Conservation (phyloP, 2,888 invertebrate genomes). For the Pseudococcus jackbeardsleyi region DNA sequence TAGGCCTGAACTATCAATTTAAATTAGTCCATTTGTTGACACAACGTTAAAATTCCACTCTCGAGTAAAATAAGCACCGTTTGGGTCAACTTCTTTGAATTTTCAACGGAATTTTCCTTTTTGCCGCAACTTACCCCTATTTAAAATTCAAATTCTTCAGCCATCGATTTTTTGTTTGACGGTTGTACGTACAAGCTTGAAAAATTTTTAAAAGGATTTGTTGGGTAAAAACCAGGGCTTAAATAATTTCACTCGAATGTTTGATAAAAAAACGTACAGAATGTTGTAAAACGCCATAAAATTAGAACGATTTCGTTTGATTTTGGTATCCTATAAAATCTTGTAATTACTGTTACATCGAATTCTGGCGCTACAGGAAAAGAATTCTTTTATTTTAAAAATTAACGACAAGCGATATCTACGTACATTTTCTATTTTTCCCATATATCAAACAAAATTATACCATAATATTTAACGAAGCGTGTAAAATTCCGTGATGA, state of each 20-base stretch:
- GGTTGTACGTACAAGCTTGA: not conserved
- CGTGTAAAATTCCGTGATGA: constrained; percentile 42
- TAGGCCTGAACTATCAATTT: too few relatives aligned
- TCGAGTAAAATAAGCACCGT: not conserved
- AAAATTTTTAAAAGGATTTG: constrained; percentile 13
- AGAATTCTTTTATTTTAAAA: constrained; percentile 22
- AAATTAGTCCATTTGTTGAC: too few relatives aligned
- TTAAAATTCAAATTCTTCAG: not conserved
- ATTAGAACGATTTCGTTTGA: constrained; percentile 3
- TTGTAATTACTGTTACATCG: constrained; percentile 30
- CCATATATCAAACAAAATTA: constrained; percentile 39
- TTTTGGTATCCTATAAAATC: constrained; percentile 2
- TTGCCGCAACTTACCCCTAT: not conserved
- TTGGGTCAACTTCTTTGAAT: too few relatives aligned
- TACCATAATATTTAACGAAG: constrained; percentile 52
- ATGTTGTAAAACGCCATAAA: not conserved
- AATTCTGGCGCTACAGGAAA: not conserved
- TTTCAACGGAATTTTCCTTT: too few relatives aligned
- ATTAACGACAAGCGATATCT: constrained; percentile 31
- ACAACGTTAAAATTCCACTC: not conserved
- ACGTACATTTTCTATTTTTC: constrained; percentile 31
- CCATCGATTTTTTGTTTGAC: not conserved
- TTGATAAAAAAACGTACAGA: not conserved
- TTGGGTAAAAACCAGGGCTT: not conserved
- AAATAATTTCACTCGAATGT: not conserved